phyloP scores from a whole-genome alignment of 2,888 invertebrate species.

The Lochmaea capreae region DNA sequence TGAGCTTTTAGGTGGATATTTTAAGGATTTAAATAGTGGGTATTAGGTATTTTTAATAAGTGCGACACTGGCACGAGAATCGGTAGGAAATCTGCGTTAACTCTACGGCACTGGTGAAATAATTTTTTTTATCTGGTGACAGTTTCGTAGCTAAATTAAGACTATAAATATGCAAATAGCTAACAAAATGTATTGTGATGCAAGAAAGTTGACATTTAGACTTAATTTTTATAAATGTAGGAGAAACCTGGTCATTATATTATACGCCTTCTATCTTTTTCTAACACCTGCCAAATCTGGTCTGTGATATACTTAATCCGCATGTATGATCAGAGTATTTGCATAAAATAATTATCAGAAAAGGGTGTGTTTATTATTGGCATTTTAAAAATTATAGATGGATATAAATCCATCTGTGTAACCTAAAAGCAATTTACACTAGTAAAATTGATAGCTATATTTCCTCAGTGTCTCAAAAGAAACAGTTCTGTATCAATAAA shows the following conservation, averaged over 20 bases:
- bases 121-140: constrained; percentile 8
- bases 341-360: constrained; percentile 43
- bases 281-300: constrained; percentile 41
- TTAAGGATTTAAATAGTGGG: no score
- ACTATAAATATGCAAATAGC: constrained; percentile 37
- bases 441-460: constrained; percentile 41
- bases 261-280: constrained; percentile 37
- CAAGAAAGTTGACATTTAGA: constrained; percentile 37
- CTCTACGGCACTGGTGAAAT: background rate
- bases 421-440: constrained; percentile 45
- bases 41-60: no score
- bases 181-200: constrained; percentile 35
- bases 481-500: constrained; percentile 35
- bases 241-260: constrained; percentile 36
- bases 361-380: constrained; percentile 45
- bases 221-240: constrained; percentile 36
- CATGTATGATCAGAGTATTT: constrained; percentile 33
- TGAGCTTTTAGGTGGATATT: no score
- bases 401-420: constrained; percentile 45
- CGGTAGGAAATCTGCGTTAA: background rate
- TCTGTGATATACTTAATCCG: constrained; percentile 41
- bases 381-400: constrained; percentile 47
- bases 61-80: no score
- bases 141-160: constrained; percentile 29
- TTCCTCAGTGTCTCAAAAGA: constrained; percentile 37